Evolutionary conservation across 2,888 invertebrate genomes (phyloP).

Genomic region (Endomychus coccineus): DNA sequence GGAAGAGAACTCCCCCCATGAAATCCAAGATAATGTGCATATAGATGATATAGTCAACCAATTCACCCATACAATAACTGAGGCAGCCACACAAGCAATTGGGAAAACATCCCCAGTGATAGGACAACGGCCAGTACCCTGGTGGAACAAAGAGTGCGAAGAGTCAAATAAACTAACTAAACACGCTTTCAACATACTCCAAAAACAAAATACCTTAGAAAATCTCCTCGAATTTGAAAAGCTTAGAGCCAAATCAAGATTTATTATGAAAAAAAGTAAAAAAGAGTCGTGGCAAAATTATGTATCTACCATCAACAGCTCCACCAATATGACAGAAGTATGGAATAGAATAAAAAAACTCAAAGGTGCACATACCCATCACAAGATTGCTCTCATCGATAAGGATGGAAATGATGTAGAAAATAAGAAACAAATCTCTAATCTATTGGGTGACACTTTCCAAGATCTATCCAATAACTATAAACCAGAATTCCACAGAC

Average conservation of each 20-base stretch:
- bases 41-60: background rate
- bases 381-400: background rate
- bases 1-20: background rate
- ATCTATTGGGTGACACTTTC: background rate
- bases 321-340: constrained; percentile 7
- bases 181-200: constrained; percentile 17
- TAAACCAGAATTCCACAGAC: no score
- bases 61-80: background rate
- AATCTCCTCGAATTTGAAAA: constrained; percentile 17
- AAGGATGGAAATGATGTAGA: background rate
- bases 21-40: background rate
- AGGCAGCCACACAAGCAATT: constrained; percentile 6
- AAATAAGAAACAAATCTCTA: background rate
- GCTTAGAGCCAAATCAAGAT: constrained; percentile 16
- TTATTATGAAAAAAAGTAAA: constrained; percentile 15
- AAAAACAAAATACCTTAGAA: constrained; percentile 14
- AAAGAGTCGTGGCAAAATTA: constrained; percentile 16
- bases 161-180: constrained; percentile 15
- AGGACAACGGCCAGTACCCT: constrained; percentile 12
- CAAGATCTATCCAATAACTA: background rate
- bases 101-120: constrained; percentile 2
- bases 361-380: constrained; percentile 9
- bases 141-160: constrained; percentile 21
- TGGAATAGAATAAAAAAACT: constrained; percentile 18
- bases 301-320: constrained; percentile 5